A percentile compares a stretch with the other conserved stretches of the same genome.
phyloP scores from a whole-genome alignment of 2,888 invertebrate species.

The Hololepta plana region DNA sequence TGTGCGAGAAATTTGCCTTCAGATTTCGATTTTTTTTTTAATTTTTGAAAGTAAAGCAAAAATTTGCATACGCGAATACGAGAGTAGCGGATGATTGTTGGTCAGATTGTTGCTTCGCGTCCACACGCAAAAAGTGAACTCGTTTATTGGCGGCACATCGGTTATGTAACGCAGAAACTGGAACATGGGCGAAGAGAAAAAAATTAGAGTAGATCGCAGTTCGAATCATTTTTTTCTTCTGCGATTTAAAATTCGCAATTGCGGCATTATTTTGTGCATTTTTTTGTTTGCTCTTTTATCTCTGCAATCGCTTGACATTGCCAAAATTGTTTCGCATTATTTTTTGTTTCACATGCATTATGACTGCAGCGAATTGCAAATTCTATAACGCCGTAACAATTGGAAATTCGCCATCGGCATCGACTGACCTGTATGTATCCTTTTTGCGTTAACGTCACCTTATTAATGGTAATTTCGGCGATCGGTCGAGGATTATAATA shows the following conservation, averaged over 20 bases:
- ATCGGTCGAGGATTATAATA: no score
- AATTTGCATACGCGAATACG: conserved; percentile 25
- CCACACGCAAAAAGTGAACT: conserved; percentile 38
- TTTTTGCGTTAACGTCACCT: conserved; percentile 43
- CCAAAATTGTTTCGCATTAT: no score
- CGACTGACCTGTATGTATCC: conserved; percentile 58
- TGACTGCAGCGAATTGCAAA: no score
- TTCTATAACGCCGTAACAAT: no score
- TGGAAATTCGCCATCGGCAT: no score
- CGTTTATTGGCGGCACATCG: conserved; percentile 30
- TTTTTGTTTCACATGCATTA: no score
- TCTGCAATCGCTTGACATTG: no score
- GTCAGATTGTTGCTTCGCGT: conserved; percentile 31
- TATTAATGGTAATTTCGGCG: conserved; percentile 27
- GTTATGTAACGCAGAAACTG: conserved; percentile 33
- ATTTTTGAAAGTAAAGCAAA: conserved; percentile 3
- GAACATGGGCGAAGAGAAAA: conserved; percentile 12
- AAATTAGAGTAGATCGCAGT: not conserved
- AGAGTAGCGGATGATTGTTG: conserved; percentile 31
- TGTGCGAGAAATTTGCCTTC: conserved; percentile 20
- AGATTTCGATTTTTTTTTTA: conserved; percentile 1
- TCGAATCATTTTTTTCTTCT: no score
- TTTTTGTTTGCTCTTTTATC: no score
- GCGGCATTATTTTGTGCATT: no score
- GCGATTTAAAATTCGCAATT: no score